phyloP scores from a whole-genome alignment of 1,140 invertebrate genomes.

The Philopotamus ludificatus region DNA sequence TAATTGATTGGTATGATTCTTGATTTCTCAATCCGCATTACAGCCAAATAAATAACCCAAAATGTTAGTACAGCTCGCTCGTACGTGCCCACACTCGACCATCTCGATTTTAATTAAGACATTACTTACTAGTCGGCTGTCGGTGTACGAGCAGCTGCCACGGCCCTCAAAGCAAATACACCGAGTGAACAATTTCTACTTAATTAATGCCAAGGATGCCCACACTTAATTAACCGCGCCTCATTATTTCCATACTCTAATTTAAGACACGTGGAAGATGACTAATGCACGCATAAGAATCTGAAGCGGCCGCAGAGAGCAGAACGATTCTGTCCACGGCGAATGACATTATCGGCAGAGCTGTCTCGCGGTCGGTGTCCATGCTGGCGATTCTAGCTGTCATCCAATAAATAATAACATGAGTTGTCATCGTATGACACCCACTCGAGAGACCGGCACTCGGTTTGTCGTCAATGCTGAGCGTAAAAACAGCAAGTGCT shows the following conservation, averaged over 20 bases:
- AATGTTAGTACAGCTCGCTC: too few relatives aligned
- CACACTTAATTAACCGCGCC: neutral
- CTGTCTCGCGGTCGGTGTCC: neutral
- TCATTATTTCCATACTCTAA: neutral
- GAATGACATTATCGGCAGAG: neutral
- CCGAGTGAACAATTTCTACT: constrained; percentile 3
- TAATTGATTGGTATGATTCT: too few relatives aligned
- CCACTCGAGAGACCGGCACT: too few relatives aligned
- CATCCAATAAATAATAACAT: neutral
- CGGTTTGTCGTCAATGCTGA: too few relatives aligned
- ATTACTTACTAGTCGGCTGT: constrained; percentile 5
- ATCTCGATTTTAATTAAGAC: constrained; percentile 3
- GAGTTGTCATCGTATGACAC: neutral
- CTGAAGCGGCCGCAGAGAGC: too few relatives aligned
- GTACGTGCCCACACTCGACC: neutral
- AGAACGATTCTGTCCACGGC: too few relatives aligned
- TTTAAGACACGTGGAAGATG: neutral
- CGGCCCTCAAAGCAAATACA: neutral
- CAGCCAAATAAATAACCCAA: too few relatives aligned
- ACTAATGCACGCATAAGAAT: neutral
- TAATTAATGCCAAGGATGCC: neutral
- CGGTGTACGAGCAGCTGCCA: neutral
- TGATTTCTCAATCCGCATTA: too few relatives aligned
- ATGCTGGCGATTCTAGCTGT: neutral
- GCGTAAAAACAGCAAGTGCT: too few relatives aligned